Evolutionary conservation across 2,888 invertebrate genomes (phyloP).

Genomic region (Nysson spinosus): DNA sequence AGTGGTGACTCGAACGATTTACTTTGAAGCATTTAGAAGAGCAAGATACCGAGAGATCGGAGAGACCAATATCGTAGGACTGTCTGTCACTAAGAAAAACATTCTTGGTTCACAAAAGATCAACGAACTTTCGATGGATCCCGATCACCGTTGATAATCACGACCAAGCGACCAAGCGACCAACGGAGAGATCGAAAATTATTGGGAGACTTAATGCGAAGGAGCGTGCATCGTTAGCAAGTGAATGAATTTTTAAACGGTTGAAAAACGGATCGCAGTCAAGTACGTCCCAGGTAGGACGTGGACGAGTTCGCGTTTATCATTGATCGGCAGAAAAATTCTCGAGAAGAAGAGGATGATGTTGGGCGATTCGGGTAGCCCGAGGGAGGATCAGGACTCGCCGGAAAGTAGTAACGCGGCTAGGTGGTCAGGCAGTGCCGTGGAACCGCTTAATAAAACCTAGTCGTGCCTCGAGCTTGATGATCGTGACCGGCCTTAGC

Average conservation of each 20-base stretch:
- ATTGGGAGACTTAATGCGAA: not conserved
- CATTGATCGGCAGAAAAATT: too few relatives aligned
- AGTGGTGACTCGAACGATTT: too few relatives aligned
- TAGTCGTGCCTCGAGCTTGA: conserved; percentile 39
- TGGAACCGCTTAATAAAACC: conserved; percentile 33
- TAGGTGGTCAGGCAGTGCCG: conserved; percentile 1
- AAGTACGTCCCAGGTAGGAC: not conserved
- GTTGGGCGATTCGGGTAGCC: conserved; percentile 40
- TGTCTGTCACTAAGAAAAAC: too few relatives aligned
- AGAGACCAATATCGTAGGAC: too few relatives aligned
- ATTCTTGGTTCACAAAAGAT: too few relatives aligned
- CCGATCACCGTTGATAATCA: not conserved
- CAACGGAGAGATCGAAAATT: conserved; percentile 1
- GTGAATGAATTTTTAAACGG: not conserved
- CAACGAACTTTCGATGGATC: too few relatives aligned
- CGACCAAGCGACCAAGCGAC: not conserved
- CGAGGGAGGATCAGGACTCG: conserved; percentile 62
- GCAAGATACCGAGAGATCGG: too few relatives aligned
- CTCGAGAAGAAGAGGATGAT: conserved; percentile 28
- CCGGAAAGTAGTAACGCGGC: conserved; percentile 49
- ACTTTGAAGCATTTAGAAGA: too few relatives aligned
- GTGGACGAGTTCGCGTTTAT: not conserved
- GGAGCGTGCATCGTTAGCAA: too few relatives aligned
- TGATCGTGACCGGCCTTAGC: conserved; percentile 42
- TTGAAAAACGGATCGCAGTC: conserved; percentile 1